These are phyloP conservation scores for Cydia amplana DNA, from an alignment of 1,140 invertebrate species.

Conservation along the genomic window DNA sequence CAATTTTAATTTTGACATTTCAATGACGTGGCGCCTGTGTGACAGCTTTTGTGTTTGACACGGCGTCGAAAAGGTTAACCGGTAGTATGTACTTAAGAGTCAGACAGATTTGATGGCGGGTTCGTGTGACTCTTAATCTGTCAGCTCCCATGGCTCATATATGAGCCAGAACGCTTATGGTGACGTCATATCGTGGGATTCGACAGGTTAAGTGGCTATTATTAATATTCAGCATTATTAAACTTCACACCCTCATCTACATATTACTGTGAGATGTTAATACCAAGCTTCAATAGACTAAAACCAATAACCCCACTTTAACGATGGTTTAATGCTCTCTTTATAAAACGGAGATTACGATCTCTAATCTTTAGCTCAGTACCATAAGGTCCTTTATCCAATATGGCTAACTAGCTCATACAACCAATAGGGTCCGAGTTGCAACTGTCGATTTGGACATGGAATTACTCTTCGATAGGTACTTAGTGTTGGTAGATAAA, in stretches of 20 bases:
- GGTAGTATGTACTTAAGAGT: too few relatives aligned
- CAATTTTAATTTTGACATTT: too few relatives aligned
- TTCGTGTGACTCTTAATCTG: too few relatives aligned
- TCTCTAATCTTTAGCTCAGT: not conserved
- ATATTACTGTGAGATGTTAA: not conserved
- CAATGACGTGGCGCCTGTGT: too few relatives aligned
- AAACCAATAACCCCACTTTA: conserved; percentile 10
- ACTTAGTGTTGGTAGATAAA: conserved; percentile 53
- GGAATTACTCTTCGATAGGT: conserved; percentile 20
- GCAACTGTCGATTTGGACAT: conserved; percentile 1
- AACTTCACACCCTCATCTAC: not conserved
- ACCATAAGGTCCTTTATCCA: not conserved
- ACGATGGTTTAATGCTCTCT: conserved; percentile 11
- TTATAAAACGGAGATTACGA: not conserved
- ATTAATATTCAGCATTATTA: too few relatives aligned
- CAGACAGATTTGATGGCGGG: too few relatives aligned
- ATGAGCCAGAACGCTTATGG: too few relatives aligned
- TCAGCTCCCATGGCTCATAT: too few relatives aligned
- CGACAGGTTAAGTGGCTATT: too few relatives aligned
- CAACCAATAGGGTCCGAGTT: not conserved
- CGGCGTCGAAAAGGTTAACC: too few relatives aligned
- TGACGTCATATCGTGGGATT: too few relatives aligned
- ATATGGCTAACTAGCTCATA: not conserved
- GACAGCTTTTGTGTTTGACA: too few relatives aligned
- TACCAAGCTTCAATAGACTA: conserved; percentile 13